Percentiles rank a stretch among this genome's conserved stretches.
Evolutionary conservation across 2,888 invertebrate genomes (phyloP).

Genomic region (Lithophane ornitopus): DNA sequence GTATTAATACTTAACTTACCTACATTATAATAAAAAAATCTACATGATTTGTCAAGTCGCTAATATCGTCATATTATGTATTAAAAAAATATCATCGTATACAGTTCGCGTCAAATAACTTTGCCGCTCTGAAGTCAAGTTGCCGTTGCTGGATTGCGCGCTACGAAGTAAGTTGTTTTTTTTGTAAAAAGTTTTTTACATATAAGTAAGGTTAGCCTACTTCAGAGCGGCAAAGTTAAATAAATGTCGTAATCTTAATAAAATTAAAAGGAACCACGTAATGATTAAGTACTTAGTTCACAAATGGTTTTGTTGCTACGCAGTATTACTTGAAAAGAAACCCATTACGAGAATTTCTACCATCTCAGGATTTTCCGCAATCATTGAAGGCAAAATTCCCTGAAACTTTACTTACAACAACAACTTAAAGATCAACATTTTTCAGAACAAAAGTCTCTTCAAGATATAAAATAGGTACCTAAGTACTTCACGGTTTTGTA

Average conservation of each 20-base stretch:
- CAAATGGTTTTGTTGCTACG: background rate
- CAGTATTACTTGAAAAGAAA: background rate
- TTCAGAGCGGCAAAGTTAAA: background rate
- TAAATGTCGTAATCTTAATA: background rate
- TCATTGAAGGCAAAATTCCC: background rate
- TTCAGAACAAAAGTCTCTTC: background rate
- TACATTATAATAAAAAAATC: too few relatives aligned
- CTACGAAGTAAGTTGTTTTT: too few relatives aligned
- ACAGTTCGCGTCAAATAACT: too few relatives aligned
- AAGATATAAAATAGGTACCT: slow-evolving; percentile 4
- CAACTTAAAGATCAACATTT: slow-evolving; percentile 6
- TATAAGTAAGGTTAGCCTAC: too few relatives aligned
- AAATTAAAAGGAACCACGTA: too few relatives aligned
- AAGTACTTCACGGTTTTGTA: background rate
- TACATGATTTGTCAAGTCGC: too few relatives aligned
- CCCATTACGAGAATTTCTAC: background rate
- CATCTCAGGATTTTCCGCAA: background rate
- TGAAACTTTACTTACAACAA: background rate
- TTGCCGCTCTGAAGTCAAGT: too few relatives aligned
- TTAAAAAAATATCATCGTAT: too few relatives aligned
- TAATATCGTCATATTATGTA: too few relatives aligned
- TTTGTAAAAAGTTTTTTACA: too few relatives aligned
- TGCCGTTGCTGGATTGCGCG: too few relatives aligned
- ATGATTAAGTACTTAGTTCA: background rate
- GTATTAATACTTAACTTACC: too few relatives aligned